A percentile compares a stretch with the other conserved stretches of the same genome.
Evolutionary conservation across 2,888 invertebrate genomes (phyloP).

Genomic region (Andricus quercusramuli): DNA sequence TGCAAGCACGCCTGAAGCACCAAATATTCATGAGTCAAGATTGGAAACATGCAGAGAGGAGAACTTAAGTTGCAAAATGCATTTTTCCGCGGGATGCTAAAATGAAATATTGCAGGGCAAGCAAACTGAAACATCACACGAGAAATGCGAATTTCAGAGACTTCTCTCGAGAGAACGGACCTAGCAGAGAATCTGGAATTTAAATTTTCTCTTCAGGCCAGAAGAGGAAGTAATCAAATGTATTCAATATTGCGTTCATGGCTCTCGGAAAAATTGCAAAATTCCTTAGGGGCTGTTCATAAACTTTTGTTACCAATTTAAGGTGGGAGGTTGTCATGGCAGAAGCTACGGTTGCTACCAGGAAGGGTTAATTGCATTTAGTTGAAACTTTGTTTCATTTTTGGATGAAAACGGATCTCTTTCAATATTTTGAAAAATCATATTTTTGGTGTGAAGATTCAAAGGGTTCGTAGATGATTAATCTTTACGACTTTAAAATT

Average conservation of each 20-base stretch:
- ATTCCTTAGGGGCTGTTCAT: neutral
- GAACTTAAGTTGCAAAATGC: slow-evolving; percentile 26
- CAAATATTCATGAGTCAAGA: slow-evolving; percentile 36
- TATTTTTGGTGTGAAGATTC: no score
- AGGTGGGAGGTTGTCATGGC: no score
- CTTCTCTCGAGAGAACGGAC: neutral
- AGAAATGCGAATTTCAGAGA: neutral
- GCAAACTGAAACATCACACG: slow-evolving; percentile 20
- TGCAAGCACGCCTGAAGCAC: slow-evolving; percentile 75
- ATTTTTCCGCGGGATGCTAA: slow-evolving; percentile 20
- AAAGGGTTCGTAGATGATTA: no score
- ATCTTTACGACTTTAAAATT: no score
- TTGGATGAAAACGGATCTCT: no score
- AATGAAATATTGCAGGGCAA: slow-evolving; percentile 35
- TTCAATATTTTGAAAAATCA: no score
- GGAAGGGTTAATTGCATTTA: no score
- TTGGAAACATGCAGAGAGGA: slow-evolving; percentile 34
- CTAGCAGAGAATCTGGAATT: neutral
- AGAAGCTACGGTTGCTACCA: no score
- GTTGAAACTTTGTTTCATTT: no score
- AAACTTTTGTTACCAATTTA: no score
- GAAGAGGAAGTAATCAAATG: neutral
- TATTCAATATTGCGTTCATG: slow-evolving; percentile 12
- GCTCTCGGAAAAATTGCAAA: slow-evolving; percentile 19
- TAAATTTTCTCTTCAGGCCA: neutral